Evolutionary conservation across 2,797 vertebrate genomes (phyloP), one percentile per base, ranked within the genome.

Genomic region (Huso huso): DNA sequence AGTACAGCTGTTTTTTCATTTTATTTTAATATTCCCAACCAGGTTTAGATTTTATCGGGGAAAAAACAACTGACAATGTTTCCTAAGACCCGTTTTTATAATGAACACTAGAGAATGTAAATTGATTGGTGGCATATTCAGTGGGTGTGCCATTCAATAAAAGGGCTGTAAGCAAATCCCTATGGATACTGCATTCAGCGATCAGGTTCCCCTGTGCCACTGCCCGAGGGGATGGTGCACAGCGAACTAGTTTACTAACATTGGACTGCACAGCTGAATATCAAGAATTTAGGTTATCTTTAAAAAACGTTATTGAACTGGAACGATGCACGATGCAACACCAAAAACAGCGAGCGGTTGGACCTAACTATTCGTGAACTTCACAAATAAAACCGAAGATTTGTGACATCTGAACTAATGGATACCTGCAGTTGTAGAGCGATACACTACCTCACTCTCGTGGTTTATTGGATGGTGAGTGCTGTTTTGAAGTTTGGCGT

Each of bases 381-480:
- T n/a, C 18, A 37, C 23, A 48, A 13, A 11, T 6, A 58, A 48
- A 58, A 58, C n/a, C 6, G 55, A 59, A 59, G 1, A 13, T 48
- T 12, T 58, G 12, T 1, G 49, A 73, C 68, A 18, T 65, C 15
- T 75, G 63, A 72, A 64, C 13, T 18, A 18, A 88, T 86, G 84
- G 78, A 80, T 51, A 72, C 62, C 53, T 51, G 48, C 23, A 70
- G 67, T 77, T 67, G 23, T n/a, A 10, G 10, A 10, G 72, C 71
- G 73, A 76, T 66, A 61, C 78, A 61, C 67, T 68, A 48, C 13
- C 6, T 62, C 9, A 48, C 69, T 62, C 63, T 85, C 18, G 11
- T 78, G 18, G 72, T 80, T 61, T 48, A 70, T 51, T 70, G 78
- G 61, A 59, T 80, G 82, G 87, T 89, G 78, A 86, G 88, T 86